A percentile compares a stretch with the other conserved stretches of the same genome.
Evolutionary conservation across 2,888 invertebrate genomes (phyloP).

Genomic region (Dynastes maya): DNA sequence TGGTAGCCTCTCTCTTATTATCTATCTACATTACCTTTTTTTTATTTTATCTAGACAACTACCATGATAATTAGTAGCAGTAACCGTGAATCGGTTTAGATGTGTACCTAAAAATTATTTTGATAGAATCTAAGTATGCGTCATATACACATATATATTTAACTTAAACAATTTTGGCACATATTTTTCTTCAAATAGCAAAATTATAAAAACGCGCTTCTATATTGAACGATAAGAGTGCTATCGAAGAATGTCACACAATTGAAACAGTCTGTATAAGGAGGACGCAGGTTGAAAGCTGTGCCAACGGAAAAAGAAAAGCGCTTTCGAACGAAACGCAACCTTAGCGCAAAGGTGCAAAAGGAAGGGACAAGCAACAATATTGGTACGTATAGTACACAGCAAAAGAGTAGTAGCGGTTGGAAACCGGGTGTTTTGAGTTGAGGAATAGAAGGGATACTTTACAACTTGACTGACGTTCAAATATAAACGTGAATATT

Average conservation of each 20-base stretch:
- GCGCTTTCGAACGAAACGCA: slow-evolving; percentile 19
- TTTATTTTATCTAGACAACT: no score
- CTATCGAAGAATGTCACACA: not conserved
- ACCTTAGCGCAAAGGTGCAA: slow-evolving; percentile 12
- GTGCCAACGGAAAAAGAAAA: slow-evolving; percentile 28
- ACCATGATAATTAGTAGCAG: no score
- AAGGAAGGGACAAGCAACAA: slow-evolving; percentile 9
- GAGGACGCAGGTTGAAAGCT: slow-evolving; percentile 27
- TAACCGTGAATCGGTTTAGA: no score
- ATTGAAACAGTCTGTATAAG: slow-evolving; percentile 12
- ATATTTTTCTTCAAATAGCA: no score
- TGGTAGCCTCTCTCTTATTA: no score
- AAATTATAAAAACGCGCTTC: no score
- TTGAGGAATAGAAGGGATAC: slow-evolving; percentile 33
- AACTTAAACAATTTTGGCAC: no score
- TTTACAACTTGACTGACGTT: slow-evolving; percentile 37
- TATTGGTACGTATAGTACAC: not conserved
- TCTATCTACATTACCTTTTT: no score
- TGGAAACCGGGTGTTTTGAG: slow-evolving; percentile 29
- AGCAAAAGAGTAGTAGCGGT: slow-evolving; percentile 5
- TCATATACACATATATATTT: no score
- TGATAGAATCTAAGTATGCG: no score
- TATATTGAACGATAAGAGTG: no score
- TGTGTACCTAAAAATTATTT: no score
- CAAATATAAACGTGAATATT: slow-evolving; percentile 44